phyloP scores from a whole-genome alignment of 1,140 invertebrate genomes.

The Bombus vancouverensis region DNA sequence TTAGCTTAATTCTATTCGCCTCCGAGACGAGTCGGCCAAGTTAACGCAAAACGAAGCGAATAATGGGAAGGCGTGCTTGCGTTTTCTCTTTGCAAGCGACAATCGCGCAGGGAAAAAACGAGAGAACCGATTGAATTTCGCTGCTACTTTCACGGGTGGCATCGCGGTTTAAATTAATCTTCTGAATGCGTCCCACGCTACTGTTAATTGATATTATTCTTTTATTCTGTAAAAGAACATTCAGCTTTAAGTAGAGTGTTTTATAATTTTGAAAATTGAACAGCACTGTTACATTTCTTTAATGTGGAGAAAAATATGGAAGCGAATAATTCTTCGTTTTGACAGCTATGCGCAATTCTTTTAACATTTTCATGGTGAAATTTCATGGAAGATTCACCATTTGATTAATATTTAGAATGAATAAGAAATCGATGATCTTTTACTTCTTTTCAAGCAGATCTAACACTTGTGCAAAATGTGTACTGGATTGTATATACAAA shows the following conservation, averaged over 20 bases:
- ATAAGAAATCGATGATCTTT: too few relatives aligned
- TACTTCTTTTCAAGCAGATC: too few relatives aligned
- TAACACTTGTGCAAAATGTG: too few relatives aligned
- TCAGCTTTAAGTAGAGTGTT: not conserved
- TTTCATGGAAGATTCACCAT: too few relatives aligned
- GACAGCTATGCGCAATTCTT: too few relatives aligned
- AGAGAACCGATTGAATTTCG: not conserved
- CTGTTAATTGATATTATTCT: not conserved
- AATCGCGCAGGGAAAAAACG: not conserved
- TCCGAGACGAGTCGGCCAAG: not conserved
- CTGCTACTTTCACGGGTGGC: not conserved
- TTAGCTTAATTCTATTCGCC: constrained; percentile 5
- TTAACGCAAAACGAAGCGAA: constrained; percentile 7
- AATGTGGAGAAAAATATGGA: too few relatives aligned
- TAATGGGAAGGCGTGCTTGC: not conserved
- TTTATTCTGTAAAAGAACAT: not conserved
- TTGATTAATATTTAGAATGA: too few relatives aligned
- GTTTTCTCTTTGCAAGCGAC: not conserved
- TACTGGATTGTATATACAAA: too few relatives aligned
- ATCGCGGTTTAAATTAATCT: not conserved
- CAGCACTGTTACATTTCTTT: too few relatives aligned
- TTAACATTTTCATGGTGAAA: too few relatives aligned
- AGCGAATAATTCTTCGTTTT: too few relatives aligned
- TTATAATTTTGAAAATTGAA: too few relatives aligned
- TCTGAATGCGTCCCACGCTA: not conserved